Evolutionary conservation across 2,888 invertebrate species (phyloP).

Genomic region (Orchestes rusci): DNA sequence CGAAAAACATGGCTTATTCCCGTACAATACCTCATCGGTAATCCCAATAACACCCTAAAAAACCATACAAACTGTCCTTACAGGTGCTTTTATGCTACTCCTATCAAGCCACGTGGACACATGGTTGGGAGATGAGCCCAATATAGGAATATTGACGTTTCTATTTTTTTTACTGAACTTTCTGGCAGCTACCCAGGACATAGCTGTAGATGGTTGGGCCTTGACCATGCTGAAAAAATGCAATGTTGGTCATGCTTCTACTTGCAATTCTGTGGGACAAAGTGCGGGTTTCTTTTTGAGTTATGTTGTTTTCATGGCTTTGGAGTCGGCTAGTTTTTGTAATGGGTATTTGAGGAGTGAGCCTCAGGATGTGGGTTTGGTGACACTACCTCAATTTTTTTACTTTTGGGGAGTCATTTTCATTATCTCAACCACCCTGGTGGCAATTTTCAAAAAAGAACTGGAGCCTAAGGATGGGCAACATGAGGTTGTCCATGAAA

Average conservation of each 20-base stretch:
- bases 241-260: constrained; percentile 97
- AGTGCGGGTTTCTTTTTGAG: constrained; percentile 96
- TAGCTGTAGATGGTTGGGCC: constrained; percentile 99
- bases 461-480: constrained; percentile 45
- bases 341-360: constrained; percentile 78
- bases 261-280: constrained; percentile 98
- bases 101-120: constrained; percentile 67
- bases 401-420: constrained; percentile 94
- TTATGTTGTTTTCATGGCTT: constrained; percentile 90
- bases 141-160: constrained; percentile 70
- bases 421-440: constrained; percentile 79
- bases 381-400: constrained; percentile 64
- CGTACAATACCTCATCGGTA: constrained; percentile 83
- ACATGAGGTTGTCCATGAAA: constrained; percentile 41
- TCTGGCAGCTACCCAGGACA: constrained; percentile 97
- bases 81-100: constrained; percentile 67
- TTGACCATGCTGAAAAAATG: constrained; percentile 94
- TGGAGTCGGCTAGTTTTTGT: constrained; percentile 94
- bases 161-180: constrained; percentile 91
- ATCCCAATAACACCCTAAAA: neutral
- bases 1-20: constrained; percentile 95
- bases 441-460: constrained; percentile 85
- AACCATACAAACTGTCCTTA: neutral
- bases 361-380: constrained; percentile 56
- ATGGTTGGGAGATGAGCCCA: constrained; percentile 71